Conservation (phyloP, 2,797 vertebrate species). For the Zenarchopterus dispar region DNA sequence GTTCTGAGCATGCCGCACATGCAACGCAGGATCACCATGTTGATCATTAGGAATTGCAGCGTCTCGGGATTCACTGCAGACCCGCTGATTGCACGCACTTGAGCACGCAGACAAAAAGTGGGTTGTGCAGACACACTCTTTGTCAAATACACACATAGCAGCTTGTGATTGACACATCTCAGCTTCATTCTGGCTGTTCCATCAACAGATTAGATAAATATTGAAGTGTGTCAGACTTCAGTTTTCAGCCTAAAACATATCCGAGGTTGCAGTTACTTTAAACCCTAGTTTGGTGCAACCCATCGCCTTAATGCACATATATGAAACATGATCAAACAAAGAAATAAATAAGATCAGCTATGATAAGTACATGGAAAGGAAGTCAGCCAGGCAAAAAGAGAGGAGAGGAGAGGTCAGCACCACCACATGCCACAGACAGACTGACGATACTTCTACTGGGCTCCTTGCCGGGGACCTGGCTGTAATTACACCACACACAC, state of each 20-base stretch:
- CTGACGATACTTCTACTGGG: conserved; percentile 81
- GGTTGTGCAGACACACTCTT: conserved; percentile 31
- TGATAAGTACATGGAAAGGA: background rate
- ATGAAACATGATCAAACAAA: conserved; percentile 1
- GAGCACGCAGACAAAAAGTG: conserved; percentile 56
- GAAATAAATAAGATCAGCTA: conserved; percentile 10
- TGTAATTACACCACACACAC: conserved; percentile 76
- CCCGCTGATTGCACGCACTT: conserved; percentile 38
- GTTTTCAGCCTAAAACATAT: background rate
- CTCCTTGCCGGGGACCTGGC: conserved; percentile 76
- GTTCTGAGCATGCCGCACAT: conserved; percentile 42
- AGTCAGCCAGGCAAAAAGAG: conserved; percentile 50
- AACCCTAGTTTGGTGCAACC: background rate
- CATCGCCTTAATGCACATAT: background rate
- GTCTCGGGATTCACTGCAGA: conserved; percentile 65
- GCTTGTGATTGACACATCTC: conserved; percentile 15
- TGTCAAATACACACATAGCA: conserved; percentile 4
- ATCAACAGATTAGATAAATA: conserved; percentile 36
- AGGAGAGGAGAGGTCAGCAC: conserved; percentile 69
- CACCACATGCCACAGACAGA: conserved; percentile 81
- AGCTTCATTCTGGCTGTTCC: conserved; percentile 19
- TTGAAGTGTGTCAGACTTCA: conserved; percentile 39
- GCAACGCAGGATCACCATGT: conserved; percentile 61
- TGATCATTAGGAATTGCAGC: conserved; percentile 68
- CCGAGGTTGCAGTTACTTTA: background rate